These are phyloP conservation scores for Hyperoplus lanceolatus DNA, from an alignment of 2,797 vertebrate genomes.

Conservation along the genomic window DNA sequence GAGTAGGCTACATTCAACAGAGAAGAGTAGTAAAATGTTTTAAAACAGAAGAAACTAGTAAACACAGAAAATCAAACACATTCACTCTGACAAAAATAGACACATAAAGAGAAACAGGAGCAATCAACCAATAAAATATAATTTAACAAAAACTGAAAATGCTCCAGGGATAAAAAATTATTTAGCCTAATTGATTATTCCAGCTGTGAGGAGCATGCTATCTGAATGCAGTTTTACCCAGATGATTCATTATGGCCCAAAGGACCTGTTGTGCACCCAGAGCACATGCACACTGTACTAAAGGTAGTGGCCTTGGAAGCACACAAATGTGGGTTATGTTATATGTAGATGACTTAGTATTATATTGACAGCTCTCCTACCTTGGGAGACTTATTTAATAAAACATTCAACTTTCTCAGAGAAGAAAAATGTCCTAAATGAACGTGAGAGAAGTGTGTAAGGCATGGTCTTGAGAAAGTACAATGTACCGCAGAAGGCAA, in stretches of 20 bases:
- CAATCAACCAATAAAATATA: no score
- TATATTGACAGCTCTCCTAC: slow-evolving; percentile 9
- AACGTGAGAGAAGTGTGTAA: background rate
- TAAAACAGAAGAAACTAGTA: no score
- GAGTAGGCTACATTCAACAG: no score
- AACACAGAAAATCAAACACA: no score
- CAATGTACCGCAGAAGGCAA: slow-evolving; percentile 4
- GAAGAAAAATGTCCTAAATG: background rate
- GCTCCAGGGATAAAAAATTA: no score
- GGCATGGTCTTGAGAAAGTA: slow-evolving; percentile 15
- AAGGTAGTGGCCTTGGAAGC: slow-evolving; percentile 22
- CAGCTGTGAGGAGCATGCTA: no score
- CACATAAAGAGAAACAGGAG: no score
- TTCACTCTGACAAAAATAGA: no score
- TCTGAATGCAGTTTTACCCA: no score
- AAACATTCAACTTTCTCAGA: background rate
- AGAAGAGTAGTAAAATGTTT: no score
- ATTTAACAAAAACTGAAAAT: no score
- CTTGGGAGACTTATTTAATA: slow-evolving; percentile 5
- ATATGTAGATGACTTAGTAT: background rate
- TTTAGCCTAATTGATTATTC: no score
- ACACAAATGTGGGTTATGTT: background rate
- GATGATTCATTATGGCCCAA: background rate
- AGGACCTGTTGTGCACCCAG: background rate
- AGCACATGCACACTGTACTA: background rate